phyloP scores from a whole-genome alignment of 1,140 invertebrate genomes.

The Melitaea cinxia region DNA sequence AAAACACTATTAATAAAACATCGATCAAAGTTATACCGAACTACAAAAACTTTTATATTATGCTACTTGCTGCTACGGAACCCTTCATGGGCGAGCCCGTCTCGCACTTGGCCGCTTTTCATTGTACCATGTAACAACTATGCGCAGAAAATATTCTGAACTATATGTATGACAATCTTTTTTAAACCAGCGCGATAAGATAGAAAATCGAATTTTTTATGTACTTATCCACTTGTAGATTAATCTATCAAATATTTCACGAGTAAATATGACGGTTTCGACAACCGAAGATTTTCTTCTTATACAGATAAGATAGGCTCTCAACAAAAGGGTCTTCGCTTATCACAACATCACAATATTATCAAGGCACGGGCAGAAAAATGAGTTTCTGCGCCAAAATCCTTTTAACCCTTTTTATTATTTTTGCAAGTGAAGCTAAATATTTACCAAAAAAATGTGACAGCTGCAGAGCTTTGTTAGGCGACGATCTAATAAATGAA shows the following conservation, averaged over 20 bases:
- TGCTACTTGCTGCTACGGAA: no score
- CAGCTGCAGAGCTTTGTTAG: constrained; percentile 41
- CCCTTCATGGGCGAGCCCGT: no score
- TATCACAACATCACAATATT: constrained; percentile 48
- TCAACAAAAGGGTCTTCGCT: constrained; percentile 42
- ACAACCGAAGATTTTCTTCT: constrained; percentile 30
- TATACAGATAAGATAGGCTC: constrained; percentile 50
- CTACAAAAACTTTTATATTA: no score
- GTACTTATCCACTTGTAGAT: background rate
- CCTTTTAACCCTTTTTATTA: constrained; percentile 49
- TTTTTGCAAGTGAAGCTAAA: constrained; percentile 49
- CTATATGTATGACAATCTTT: no score
- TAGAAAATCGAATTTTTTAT: constrained; percentile 27
- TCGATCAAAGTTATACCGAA: no score
- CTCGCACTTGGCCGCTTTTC: no score
- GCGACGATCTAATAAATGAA: constrained; percentile 50
- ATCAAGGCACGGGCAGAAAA: constrained; percentile 38
- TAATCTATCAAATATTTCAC: constrained; percentile 17
- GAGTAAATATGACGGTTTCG: constrained; percentile 18
- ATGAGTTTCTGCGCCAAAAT: constrained; percentile 48
- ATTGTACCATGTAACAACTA: no score
- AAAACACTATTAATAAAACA: no score
- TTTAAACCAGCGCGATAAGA: constrained; percentile 31
- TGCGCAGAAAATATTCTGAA: no score
- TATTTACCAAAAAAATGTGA: constrained; percentile 43